Conservation (phyloP, 1,140 invertebrate species). For the Berghia stephanieae region DNA sequence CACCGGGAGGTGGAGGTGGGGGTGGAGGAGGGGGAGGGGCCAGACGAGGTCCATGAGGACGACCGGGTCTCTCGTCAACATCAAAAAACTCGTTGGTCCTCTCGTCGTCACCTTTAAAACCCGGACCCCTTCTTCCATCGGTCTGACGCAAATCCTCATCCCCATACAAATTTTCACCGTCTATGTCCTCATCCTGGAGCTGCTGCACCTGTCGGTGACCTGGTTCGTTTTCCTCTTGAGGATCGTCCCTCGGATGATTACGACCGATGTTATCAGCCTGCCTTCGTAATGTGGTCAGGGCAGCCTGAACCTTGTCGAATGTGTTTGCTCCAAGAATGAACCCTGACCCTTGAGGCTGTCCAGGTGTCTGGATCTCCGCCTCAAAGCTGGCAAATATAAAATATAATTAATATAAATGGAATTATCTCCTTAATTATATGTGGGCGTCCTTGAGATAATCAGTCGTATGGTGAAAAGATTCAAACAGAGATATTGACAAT, state of each 20-base stretch:
- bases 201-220: constrained; percentile 54
- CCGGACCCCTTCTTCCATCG: no score
- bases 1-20: constrained; percentile 11
- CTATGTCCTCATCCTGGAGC: constrained; percentile 24
- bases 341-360: constrained; percentile 12
- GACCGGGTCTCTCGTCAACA: constrained; percentile 25
- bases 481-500: no score
- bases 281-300: constrained; percentile 69
- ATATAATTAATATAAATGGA: constrained; percentile 13
- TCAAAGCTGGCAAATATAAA: constrained; percentile 75
- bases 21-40: constrained; percentile 25
- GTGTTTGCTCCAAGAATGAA: constrained; percentile 64
- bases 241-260: no score
- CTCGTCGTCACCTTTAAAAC: not conserved
- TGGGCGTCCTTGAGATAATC: no score
- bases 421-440: no score
- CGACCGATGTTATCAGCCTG: no score
- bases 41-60: constrained; percentile 17
- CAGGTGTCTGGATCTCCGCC: constrained; percentile 74
- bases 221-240: no score
- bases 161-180: not conserved
- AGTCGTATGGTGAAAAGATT: no score
- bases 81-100: constrained; percentile 16
- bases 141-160: constrained; percentile 8
- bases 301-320: constrained; percentile 74